phyloP scores from a whole-genome alignment of 2,888 invertebrate species.

The Lasioglossum oenotherae region DNA sequence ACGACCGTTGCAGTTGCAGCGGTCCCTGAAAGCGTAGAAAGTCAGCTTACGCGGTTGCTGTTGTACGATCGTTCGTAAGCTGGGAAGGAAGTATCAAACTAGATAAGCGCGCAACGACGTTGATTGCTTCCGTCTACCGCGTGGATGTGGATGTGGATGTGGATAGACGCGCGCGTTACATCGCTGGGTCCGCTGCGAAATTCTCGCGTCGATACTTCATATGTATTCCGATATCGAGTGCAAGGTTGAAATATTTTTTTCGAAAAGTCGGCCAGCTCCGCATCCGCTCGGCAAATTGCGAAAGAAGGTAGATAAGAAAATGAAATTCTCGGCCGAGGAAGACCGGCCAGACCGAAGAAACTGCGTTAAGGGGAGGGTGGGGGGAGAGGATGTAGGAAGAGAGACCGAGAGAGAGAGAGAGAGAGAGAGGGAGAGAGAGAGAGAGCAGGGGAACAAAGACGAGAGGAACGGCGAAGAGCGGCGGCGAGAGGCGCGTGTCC shows the following conservation, averaged over 20 bases:
- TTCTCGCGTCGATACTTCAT: background rate
- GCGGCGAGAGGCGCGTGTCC: constrained; percentile 24
- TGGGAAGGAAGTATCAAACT: constrained; percentile 77
- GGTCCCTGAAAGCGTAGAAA: constrained; percentile 28
- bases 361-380: background rate
- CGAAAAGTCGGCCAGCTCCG: background rate
- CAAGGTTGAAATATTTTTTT: background rate
- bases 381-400: no score
- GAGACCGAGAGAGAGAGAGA: no score
- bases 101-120: constrained; percentile 71
- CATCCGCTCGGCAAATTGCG: background rate
- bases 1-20: background rate
- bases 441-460: background rate
- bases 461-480: no score
- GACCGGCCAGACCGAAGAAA: background rate
- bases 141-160: constrained; percentile 33
- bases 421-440: no score
- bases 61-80: constrained; percentile 45
- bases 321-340: constrained; percentile 28
- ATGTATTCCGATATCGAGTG: background rate
- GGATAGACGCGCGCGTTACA: constrained; percentile 53
- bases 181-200: constrained; percentile 30
- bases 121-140: constrained; percentile 68
- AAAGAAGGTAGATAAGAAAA: background rate
- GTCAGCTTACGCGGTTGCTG: constrained; percentile 36